phyloP scores from a whole-genome alignment of 2,113 vertebrate genomes.

The Scalopus aquaticus region DNA sequence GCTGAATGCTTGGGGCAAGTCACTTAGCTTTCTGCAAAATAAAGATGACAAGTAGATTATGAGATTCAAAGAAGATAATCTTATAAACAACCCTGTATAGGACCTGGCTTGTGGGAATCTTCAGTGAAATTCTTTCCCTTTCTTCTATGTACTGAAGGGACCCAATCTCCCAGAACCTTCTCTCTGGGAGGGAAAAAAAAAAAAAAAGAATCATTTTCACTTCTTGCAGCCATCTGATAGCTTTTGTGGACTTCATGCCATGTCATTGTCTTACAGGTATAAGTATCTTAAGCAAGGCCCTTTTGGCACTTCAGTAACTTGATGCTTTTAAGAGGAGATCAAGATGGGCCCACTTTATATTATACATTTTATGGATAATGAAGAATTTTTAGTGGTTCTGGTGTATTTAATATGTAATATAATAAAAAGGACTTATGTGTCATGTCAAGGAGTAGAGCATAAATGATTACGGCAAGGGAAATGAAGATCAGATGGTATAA shows the following conservation, averaged over 20 bases:
- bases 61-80: background rate
- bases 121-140: background rate
- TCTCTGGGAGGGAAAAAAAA: background rate
- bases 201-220: background rate
- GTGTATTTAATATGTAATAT: constrained; percentile 69
- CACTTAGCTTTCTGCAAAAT: background rate
- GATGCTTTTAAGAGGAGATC: background rate
- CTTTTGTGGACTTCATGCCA: background rate
- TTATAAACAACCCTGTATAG: background rate
- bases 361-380: constrained; percentile 33
- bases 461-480: constrained; percentile 75
- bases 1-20: background rate
- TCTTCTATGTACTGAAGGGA: background rate
- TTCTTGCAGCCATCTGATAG: background rate
- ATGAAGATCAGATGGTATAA: constrained; percentile 69
- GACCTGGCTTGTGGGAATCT: background rate
- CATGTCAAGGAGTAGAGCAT: constrained; percentile 63
- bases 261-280: background rate
- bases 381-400: constrained; percentile 66
- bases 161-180: background rate
- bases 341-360: background rate
- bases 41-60: background rate
- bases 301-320: background rate
- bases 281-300: background rate
- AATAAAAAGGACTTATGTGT: constrained; percentile 73